Conservation (phyloP, 2,113 vertebrate species). For the Siniperca chuatsi region DNA sequence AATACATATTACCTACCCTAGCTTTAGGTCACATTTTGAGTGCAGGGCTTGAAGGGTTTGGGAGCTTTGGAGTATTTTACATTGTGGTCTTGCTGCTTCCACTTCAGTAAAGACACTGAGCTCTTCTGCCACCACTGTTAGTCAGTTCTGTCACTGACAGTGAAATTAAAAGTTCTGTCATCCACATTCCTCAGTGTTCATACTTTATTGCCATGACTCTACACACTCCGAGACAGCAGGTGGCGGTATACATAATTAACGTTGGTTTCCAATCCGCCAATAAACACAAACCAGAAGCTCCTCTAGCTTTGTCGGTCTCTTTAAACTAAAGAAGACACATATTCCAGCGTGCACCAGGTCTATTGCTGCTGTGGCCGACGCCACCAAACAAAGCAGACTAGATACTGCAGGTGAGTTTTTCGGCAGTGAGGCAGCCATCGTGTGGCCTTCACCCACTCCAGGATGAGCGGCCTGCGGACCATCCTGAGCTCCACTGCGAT, state of each 20-base stretch:
- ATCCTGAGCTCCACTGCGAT: conserved; percentile 18
- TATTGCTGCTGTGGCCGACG: background rate
- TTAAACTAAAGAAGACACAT: background rate
- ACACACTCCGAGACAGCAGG: background rate
- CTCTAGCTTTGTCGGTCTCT: background rate
- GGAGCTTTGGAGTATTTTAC: no score
- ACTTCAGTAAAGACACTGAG: no score
- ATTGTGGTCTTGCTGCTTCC: background rate
- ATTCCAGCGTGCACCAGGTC: background rate
- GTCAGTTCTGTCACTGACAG: no score
- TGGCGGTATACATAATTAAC: background rate
- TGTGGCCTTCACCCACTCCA: background rate
- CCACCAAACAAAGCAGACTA: background rate
- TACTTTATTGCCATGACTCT: background rate
- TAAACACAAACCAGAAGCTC: background rate
- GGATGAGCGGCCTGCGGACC: conserved; percentile 64
- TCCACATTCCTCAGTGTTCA: background rate
- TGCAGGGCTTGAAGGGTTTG: no score
- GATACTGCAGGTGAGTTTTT: accelerated
- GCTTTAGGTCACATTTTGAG: no score
- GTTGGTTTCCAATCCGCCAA: background rate
- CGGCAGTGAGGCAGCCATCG: background rate
- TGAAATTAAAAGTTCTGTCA: no score
- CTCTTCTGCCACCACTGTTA: no score
- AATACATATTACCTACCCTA: no score